Evolutionary conservation across 2,888 invertebrate genomes (phyloP).

Genomic region (Drosophila ezoana): DNA sequence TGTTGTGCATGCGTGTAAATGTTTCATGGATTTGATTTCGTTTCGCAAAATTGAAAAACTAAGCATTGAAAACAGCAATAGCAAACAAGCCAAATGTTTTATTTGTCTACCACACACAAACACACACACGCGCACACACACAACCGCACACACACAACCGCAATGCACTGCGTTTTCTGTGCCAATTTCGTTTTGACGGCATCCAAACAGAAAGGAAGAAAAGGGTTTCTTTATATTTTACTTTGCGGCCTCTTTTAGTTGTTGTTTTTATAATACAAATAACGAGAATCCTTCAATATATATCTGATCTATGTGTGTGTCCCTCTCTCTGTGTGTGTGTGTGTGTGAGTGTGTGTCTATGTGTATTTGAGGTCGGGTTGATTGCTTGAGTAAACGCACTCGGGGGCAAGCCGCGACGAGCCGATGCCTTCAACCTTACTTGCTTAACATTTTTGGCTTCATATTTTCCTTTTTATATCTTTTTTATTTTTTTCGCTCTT

Average conservation of each 20-base stretch:
- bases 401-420: slow-evolving; percentile 61
- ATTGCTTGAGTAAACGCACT: slow-evolving; percentile 81
- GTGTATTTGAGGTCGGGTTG: slow-evolving; percentile 76
- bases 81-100: slow-evolving; percentile 73
- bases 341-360: slow-evolving; percentile 41
- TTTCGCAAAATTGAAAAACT: slow-evolving; percentile 76
- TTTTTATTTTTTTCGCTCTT: slow-evolving; percentile 25
- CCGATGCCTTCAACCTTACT: slow-evolving; percentile 72
- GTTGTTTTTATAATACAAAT: slow-evolving; percentile 75
- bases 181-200: slow-evolving; percentile 74
- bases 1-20: slow-evolving; percentile 81
- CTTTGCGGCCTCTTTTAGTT: slow-evolving; percentile 79
- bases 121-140: slow-evolving; percentile 32
- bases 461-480: slow-evolving; percentile 45
- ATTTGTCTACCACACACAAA: slow-evolving; percentile 67
- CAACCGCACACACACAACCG: slow-evolving; percentile 18
- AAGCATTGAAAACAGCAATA: slow-evolving; percentile 69
- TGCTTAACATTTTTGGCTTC: slow-evolving; percentile 63
- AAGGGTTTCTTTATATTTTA: slow-evolving; percentile 60
- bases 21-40: slow-evolving; percentile 74
- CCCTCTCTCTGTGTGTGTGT: slow-evolving; percentile 5
- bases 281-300: slow-evolving; percentile 68
- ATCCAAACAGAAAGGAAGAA: slow-evolving; percentile 42
- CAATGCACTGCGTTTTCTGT: slow-evolving; percentile 74
- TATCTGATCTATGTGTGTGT: slow-evolving; percentile 16